phyloP scores from a whole-genome alignment of 2,797 vertebrate species.

The Halcyon smyrnensis region DNA sequence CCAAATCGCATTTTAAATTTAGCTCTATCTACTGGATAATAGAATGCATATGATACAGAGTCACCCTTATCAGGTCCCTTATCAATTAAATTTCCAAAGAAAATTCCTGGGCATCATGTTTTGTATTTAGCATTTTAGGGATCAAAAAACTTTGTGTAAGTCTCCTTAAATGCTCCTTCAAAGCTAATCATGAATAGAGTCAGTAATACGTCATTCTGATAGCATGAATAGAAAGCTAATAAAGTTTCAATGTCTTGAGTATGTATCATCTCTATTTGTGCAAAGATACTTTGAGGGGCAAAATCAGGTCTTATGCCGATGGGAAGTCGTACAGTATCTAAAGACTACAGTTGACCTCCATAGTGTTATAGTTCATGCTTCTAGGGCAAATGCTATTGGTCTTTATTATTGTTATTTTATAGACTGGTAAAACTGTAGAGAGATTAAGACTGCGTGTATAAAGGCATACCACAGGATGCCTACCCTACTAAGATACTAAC shows the following conservation, averaged over 20 bases:
- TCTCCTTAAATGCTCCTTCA: not conserved
- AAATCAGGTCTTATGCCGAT: not conserved
- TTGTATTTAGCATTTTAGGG: not conserved
- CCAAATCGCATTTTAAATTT: constrained; percentile 12
- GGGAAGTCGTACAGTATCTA: not conserved
- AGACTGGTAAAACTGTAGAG: not conserved
- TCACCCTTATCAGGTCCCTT: not conserved
- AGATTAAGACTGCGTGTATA: not conserved
- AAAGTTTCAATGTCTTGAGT: not conserved
- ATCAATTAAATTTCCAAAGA: not conserved
- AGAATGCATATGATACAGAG: not conserved
- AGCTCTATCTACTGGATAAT: not conserved
- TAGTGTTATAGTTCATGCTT: not conserved
- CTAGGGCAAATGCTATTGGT: not conserved
- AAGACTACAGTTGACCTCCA: not conserved
- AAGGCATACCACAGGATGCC: not conserved
- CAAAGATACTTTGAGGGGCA: not conserved
- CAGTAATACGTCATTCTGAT: not conserved
- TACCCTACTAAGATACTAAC: not conserved
- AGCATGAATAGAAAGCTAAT: not conserved
- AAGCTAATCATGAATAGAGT: not conserved
- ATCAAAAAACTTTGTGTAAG: not conserved
- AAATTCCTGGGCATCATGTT: not conserved
- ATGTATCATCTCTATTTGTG: not conserved
- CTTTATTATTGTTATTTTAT: not conserved